A percentile compares a stretch with the other conserved stretches of the same genome.
phyloP scores from a whole-genome alignment of 2,113 vertebrate species.

The Thunnus maccoyii region DNA sequence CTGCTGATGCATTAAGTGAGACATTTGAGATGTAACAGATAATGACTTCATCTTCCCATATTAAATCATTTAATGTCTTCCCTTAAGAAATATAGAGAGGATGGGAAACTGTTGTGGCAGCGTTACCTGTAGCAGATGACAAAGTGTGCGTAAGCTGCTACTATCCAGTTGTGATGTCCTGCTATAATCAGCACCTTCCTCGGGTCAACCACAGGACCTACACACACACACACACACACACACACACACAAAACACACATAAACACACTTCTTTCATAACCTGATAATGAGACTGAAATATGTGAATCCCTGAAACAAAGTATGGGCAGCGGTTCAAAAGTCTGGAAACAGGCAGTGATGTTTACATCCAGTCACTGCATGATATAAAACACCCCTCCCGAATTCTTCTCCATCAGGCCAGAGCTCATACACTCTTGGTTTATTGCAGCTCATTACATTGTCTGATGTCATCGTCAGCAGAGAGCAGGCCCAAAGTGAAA shows the following conservation, averaged over 20 bases:
- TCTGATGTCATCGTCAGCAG: conserved; percentile 37
- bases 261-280: neutral
- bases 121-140: conserved; percentile 98
- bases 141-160: conserved; percentile 96
- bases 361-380: no score
- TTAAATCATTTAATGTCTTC: conserved; percentile 27
- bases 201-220: conserved; percentile 93
- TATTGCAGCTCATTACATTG: conserved; percentile 14
- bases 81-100: neutral
- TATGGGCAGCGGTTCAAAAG: neutral
- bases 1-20: neutral
- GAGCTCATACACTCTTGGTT: conserved; percentile 9
- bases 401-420: neutral
- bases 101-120: neutral
- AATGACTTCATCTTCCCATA: conserved; percentile 10
- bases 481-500: conserved; percentile 35
- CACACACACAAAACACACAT: conserved; percentile 17
- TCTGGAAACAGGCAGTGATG: neutral
- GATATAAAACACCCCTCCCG: neutral
- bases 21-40: conserved; percentile 36
- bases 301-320: neutral
- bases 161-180: conserved; percentile 99
- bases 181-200: conserved; percentile 96
- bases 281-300: neutral
- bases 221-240: conserved; percentile 48